A percentile compares a stretch with the other conserved stretches of the same genome.
Conservation (phyloP, 2,113 vertebrate genomes). For the Diphyllodes magnificus region DNA sequence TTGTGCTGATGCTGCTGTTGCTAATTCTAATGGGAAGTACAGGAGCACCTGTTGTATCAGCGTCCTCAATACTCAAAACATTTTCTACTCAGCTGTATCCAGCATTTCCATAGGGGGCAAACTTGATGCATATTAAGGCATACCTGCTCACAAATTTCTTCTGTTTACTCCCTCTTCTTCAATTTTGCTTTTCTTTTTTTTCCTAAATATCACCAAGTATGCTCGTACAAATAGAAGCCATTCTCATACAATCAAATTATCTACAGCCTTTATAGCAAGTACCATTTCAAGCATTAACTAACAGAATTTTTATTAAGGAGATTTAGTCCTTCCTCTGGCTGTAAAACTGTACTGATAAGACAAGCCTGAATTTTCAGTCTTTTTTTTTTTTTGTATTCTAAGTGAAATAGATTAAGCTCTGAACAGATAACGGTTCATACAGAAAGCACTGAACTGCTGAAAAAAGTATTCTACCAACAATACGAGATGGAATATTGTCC, state of each 20-base stretch:
- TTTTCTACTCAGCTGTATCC: background rate
- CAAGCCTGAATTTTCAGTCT: background rate
- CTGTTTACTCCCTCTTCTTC: background rate
- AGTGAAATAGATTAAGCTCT: background rate
- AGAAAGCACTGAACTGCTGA: background rate
- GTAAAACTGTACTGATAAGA: background rate
- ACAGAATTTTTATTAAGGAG: background rate
- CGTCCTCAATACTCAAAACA: background rate
- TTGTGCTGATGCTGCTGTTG: background rate
- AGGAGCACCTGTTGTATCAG: background rate
- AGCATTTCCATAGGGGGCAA: background rate
- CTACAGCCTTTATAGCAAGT: background rate
- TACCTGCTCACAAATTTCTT: background rate
- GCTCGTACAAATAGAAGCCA: background rate
- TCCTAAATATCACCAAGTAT: background rate
- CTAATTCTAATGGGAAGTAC: background rate
- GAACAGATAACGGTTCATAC: background rate
- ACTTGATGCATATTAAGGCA: background rate
- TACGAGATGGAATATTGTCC: background rate
- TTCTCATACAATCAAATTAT: background rate
- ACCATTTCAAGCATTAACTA: background rate
- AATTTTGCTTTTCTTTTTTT: background rate
- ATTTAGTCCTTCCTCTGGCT: background rate
- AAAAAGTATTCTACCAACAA: background rate
- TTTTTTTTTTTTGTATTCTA: background rate